These are phyloP conservation scores for Microtus pennsylvanicus DNA, from an alignment of 2,113 vertebrate genomes.

Conservation along the genomic window DNA sequence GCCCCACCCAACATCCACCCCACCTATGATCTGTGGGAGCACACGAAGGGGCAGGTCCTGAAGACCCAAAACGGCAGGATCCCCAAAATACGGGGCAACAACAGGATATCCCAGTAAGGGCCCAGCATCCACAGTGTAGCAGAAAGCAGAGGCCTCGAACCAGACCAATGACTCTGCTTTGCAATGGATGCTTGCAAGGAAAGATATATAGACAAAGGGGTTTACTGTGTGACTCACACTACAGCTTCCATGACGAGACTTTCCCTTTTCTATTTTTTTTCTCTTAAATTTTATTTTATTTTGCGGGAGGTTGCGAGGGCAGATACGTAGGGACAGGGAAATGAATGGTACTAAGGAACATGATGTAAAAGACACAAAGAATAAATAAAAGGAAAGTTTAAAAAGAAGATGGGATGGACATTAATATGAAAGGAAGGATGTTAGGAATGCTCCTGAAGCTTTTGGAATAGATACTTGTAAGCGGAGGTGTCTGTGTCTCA, in stretches of 20 bases:
- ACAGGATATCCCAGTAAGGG: background rate
- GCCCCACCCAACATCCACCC: background rate
- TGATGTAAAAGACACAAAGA: background rate
- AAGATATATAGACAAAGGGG: background rate
- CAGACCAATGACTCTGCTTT: background rate
- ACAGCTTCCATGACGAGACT: background rate
- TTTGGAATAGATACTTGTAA: background rate
- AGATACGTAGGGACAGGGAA: background rate
- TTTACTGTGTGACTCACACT: background rate
- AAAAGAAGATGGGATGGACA: background rate
- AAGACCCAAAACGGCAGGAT: background rate
- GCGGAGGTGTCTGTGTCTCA: too few species aligned
- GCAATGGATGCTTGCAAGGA: background rate
- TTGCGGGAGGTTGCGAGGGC: too few species aligned
- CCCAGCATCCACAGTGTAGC: background rate
- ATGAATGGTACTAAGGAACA: background rate
- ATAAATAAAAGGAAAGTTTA: background rate
- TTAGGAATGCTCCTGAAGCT: background rate
- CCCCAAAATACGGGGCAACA: background rate
- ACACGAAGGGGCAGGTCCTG: background rate
- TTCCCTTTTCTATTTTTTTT: background rate
- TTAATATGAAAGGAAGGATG: background rate
- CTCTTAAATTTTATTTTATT: background rate
- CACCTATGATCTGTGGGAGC: background rate
- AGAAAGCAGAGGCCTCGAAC: background rate